phyloP scores from a whole-genome alignment of 2,888 invertebrate genomes.

The Tetragonula carbonaria region DNA sequence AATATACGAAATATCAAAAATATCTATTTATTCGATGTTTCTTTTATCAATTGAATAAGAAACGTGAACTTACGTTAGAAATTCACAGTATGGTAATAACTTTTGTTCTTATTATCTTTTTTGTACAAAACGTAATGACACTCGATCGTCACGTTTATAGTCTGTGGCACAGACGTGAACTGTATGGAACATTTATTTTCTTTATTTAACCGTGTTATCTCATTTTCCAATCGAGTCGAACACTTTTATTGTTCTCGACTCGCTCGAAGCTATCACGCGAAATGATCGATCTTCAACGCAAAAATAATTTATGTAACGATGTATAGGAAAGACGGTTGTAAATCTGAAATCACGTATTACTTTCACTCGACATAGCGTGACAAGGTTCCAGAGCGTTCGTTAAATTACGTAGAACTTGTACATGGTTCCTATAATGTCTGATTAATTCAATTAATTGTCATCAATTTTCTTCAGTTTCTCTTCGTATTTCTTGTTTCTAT shows the following conservation, averaged over 20 bases:
- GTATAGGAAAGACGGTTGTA: neutral
- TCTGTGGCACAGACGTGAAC: neutral
- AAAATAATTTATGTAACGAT: slow-evolving; percentile 2
- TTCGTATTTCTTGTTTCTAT: neutral
- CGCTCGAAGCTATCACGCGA: neutral
- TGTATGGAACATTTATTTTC: neutral
- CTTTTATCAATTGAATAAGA: too few relatives aligned
- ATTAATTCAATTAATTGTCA: neutral
- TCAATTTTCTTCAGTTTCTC: neutral
- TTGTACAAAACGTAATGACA: neutral
- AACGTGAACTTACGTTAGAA: too few relatives aligned
- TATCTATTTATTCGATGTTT: too few relatives aligned
- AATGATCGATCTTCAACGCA: neutral
- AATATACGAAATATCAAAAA: too few relatives aligned
- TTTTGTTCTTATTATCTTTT: slow-evolving; percentile 1
- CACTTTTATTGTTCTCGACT: neutral
- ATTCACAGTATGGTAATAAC: too few relatives aligned
- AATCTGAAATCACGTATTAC: neutral
- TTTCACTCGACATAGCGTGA: neutral
- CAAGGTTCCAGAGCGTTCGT: neutral
- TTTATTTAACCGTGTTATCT: neutral
- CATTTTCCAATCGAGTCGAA: neutral
- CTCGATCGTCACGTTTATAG: neutral
- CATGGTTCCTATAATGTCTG: neutral
- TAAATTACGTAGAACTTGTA: neutral